These are phyloP conservation scores for Atethmia centrago DNA, from an alignment of 2,888 invertebrate species.

Conservation along the genomic window DNA sequence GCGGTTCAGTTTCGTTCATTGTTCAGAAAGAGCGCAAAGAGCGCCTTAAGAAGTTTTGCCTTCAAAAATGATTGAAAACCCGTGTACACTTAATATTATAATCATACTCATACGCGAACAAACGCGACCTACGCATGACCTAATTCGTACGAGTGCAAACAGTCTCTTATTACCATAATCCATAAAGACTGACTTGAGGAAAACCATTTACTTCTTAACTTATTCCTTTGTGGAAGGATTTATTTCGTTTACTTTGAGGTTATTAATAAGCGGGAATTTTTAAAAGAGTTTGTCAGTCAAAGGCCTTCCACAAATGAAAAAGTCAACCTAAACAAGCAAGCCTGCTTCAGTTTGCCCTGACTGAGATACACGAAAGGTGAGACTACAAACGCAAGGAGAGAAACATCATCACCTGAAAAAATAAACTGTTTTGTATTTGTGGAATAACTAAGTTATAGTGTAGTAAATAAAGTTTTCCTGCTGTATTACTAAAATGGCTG, in stretches of 20 bases:
- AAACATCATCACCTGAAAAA: too few relatives aligned
- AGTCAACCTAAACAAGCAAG: neutral
- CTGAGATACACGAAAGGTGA: neutral
- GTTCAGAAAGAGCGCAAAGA: too few relatives aligned
- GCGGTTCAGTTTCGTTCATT: too few relatives aligned
- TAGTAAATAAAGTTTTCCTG: too few relatives aligned
- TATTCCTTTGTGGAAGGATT: constrained; percentile 32
- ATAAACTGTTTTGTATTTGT: too few relatives aligned
- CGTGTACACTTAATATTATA: constrained; percentile 11
- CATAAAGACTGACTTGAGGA: constrained; percentile 26
- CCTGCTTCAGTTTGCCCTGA: neutral
- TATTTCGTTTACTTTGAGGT: constrained; percentile 42
- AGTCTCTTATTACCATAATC: constrained; percentile 44
- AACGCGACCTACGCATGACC: constrained; percentile 22
- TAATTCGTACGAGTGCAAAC: constrained; percentile 37
- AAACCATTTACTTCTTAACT: constrained; percentile 39
- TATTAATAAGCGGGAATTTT: constrained; percentile 35
- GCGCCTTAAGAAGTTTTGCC: too few relatives aligned
- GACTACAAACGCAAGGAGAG: too few relatives aligned
- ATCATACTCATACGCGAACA: constrained; percentile 1
- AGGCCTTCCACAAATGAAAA: neutral
- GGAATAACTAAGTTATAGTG: too few relatives aligned
- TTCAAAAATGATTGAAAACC: too few relatives aligned
- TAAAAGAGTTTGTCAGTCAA: constrained; percentile 19
- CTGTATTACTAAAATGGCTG: too few relatives aligned